These are phyloP conservation scores for Hystrix brachyura DNA, from an alignment of 2,113 vertebrate genomes.

Conservation along the genomic window DNA sequence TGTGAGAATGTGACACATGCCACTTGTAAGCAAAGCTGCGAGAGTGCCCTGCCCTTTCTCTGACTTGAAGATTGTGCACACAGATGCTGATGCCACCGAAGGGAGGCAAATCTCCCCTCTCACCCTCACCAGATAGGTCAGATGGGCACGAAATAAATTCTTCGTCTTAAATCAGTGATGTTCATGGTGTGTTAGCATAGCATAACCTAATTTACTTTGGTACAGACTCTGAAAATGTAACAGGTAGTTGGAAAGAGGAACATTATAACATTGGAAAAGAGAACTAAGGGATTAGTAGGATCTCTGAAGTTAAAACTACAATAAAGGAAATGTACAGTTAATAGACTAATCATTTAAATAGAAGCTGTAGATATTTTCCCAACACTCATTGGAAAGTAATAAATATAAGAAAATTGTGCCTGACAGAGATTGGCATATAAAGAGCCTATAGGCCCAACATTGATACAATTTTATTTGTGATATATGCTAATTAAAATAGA, in stretches of 20 bases:
- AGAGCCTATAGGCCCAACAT: neutral
- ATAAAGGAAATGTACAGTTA: neutral
- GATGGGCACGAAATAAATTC: neutral
- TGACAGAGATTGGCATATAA: neutral
- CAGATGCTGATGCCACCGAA: neutral
- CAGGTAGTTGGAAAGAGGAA: neutral
- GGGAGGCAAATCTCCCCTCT: neutral
- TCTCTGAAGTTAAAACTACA: neutral
- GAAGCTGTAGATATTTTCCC: neutral
- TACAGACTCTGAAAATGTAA: constrained; percentile 2
- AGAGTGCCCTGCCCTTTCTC: neutral
- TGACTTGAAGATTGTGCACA: neutral
- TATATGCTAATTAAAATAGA: neutral
- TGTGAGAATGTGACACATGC: neutral
- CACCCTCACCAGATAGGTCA: neutral
- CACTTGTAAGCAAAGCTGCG: neutral
- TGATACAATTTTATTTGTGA: neutral
- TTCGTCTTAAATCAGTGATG: neutral
- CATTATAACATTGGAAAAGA: neutral
- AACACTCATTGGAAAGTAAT: neutral
- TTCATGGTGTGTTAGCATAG: neutral
- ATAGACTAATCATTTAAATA: constrained; percentile 39
- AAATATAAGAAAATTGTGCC: constrained; percentile 12
- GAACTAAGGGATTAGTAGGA: neutral
- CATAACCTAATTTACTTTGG: neutral